Percentiles rank a stretch among this genome's conserved stretches.
These are phyloP conservation scores for Drosophila lowei DNA, from an alignment of 1,140 invertebrate species.

Conservation along the genomic window DNA sequence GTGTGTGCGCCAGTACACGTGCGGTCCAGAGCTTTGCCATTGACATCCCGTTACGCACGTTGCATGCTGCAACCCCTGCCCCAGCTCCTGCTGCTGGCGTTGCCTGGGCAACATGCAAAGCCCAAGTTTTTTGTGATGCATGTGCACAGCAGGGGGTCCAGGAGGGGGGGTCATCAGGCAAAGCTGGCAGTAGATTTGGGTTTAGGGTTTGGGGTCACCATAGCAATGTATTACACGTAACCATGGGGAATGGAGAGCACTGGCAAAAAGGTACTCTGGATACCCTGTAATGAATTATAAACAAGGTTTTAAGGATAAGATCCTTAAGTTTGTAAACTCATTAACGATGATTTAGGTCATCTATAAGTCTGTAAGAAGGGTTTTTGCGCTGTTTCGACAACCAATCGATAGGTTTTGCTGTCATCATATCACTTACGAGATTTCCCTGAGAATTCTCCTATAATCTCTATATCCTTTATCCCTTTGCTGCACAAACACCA, in stretches of 20 bases:
- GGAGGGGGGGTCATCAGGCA: neutral
- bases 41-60: conserved; percentile 50
- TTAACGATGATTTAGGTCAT: too few species aligned
- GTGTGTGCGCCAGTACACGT: conserved; percentile 46
- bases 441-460: too few species aligned
- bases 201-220: conserved; percentile 8
- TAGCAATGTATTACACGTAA: neutral
- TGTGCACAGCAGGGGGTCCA: neutral
- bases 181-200: conserved; percentile 16
- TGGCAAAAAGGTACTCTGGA: neutral
- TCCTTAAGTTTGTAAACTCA: too few species aligned
- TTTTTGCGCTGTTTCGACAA: too few species aligned
- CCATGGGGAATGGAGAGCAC: too few species aligned
- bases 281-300: neutral
- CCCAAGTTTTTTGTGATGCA: conserved; percentile 42
- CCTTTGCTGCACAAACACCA: too few species aligned
- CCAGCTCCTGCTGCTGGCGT: conserved; percentile 20
- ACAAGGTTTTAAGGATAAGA: neutral
- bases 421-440: too few species aligned
- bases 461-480: too few species aligned
- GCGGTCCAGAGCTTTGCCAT: conserved; percentile 33
- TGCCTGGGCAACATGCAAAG: conserved; percentile 42
- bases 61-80: conserved; percentile 11
- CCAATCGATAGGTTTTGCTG: too few species aligned
- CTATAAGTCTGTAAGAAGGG: too few species aligned